phyloP scores from a whole-genome alignment of 2,888 invertebrate species.

The Meganola albula region DNA sequence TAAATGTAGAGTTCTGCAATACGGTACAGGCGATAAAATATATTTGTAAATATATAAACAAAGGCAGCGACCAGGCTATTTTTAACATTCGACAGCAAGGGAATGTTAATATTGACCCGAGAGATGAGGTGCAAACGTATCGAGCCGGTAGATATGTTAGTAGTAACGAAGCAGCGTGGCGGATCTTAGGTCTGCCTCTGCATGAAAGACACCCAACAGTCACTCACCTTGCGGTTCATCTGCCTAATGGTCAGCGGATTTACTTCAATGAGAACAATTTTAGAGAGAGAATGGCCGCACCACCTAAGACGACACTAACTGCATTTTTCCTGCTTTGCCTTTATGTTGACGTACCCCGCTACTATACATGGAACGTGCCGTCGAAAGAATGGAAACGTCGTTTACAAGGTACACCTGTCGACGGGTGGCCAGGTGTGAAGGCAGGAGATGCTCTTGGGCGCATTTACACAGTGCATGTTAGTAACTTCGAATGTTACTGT shows the following conservation, averaged over 20 bases:
- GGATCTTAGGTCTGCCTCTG: constrained; percentile 7
- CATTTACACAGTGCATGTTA: constrained; percentile 9
- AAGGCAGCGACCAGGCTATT: constrained; percentile 9
- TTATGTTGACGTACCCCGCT: constrained; percentile 7
- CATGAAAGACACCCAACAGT: constrained; percentile 12
- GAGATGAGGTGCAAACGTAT: constrained; percentile 13
- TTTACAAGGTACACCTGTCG: constrained; percentile 12
- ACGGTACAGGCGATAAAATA: constrained; percentile 13
- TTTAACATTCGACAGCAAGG: too few species aligned
- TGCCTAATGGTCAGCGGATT: constrained; percentile 2
- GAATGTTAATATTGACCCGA: constrained; percentile 6
- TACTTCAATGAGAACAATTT: constrained; percentile 4
- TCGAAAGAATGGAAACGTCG: constrained; percentile 10
- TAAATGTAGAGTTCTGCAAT: constrained; percentile 19
- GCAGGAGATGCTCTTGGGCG: constrained; percentile 4
- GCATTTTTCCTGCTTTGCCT: constrained; percentile 5
- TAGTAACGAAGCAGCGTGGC: constrained; percentile 5
- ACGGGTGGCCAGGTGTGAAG: constrained; percentile 1
- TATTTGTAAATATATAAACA: constrained; percentile 8
- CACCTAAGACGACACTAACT: constrained; percentile 7
- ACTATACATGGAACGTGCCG: constrained; percentile 7
- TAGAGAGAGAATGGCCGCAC: constrained; percentile 1
- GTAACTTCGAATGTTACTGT: constrained; percentile 11
- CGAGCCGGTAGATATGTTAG: constrained; percentile 9
- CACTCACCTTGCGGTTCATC: constrained; percentile 4